Conservation (phyloP, 2,113 vertebrate genomes). For the Pipra filicauda region DNA sequence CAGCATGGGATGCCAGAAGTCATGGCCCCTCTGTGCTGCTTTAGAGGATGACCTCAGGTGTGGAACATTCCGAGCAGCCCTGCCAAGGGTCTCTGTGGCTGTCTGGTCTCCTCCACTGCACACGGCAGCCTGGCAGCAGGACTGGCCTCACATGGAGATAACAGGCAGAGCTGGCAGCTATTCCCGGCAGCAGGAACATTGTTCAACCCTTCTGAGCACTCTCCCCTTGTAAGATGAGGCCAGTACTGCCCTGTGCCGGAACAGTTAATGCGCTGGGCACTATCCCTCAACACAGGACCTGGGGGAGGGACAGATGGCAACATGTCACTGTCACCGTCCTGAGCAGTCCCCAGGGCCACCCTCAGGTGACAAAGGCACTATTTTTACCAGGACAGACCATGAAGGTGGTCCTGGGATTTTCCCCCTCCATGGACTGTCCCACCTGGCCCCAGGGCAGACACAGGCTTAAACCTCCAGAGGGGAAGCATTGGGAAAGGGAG, state of each 20-base stretch:
- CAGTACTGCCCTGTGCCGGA: not conserved
- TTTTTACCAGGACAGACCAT: not conserved
- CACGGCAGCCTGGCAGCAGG: not conserved
- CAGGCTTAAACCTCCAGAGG: not conserved
- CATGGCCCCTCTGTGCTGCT: not conserved
- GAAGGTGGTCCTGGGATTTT: not conserved
- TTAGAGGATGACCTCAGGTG: conserved; percentile 59
- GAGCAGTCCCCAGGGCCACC: not conserved
- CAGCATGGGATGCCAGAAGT: not conserved
- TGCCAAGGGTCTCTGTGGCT: not conserved
- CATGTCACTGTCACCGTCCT: not conserved
- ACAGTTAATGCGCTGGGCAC: conserved; percentile 59
- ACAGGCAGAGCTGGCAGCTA: conserved; percentile 15
- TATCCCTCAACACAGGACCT: not conserved
- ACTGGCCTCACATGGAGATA: not conserved
- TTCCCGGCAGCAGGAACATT: conserved; percentile 5
- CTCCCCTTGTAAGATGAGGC: conserved; percentile 38
- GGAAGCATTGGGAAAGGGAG: not conserved
- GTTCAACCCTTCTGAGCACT: not conserved
- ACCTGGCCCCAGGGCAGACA: not conserved
- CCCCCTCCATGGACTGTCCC: accelerated
- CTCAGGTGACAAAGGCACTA: not conserved
- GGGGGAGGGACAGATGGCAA: not conserved
- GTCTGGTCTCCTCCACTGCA: not conserved
- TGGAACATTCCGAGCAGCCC: not conserved